These are phyloP conservation scores for Serilophus lunatus DNA, from an alignment of 2,113 vertebrate species.

Conservation along the genomic window DNA sequence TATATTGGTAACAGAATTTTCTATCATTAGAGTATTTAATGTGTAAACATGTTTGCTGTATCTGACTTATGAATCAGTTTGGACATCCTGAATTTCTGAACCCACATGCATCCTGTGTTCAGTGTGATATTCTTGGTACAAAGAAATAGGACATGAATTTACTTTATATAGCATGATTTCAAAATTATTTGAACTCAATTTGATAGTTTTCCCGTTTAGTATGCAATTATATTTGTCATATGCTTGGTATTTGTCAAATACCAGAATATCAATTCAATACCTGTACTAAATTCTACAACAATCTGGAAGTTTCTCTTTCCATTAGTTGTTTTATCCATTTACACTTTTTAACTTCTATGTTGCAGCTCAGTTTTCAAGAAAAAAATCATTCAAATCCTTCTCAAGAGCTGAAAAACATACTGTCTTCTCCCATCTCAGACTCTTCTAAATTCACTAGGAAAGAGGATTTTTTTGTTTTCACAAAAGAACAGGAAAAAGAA, in stretches of 20 bases:
- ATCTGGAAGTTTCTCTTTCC: background rate
- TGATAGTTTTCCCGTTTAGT: background rate
- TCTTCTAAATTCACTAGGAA: slow-evolving; percentile 31
- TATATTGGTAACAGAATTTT: background rate
- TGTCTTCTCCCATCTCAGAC: background rate
- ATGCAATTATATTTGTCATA: background rate
- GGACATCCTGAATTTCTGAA: background rate
- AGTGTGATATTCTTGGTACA: background rate
- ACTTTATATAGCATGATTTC: background rate
- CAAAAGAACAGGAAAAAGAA: slow-evolving; percentile 29
- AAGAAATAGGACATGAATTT: background rate
- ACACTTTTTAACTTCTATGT: background rate
- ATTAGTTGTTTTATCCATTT: background rate
- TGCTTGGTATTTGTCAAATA: background rate
- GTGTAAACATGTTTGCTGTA: background rate
- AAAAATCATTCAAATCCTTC: slow-evolving; percentile 1
- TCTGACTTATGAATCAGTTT: background rate
- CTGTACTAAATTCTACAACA: background rate
- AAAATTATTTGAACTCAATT: background rate
- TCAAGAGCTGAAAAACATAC: slow-evolving; percentile 32
- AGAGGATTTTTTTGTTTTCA: slow-evolving; percentile 66
- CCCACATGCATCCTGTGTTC: background rate
- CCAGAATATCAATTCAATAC: background rate
- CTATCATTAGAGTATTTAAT: background rate
- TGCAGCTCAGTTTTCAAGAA: slow-evolving; percentile 60